A percentile compares a stretch with the other conserved stretches of the same genome.
These are phyloP conservation scores for Harpalus rubripes DNA, from an alignment of 2,888 invertebrate genomes.

Conservation along the genomic window DNA sequence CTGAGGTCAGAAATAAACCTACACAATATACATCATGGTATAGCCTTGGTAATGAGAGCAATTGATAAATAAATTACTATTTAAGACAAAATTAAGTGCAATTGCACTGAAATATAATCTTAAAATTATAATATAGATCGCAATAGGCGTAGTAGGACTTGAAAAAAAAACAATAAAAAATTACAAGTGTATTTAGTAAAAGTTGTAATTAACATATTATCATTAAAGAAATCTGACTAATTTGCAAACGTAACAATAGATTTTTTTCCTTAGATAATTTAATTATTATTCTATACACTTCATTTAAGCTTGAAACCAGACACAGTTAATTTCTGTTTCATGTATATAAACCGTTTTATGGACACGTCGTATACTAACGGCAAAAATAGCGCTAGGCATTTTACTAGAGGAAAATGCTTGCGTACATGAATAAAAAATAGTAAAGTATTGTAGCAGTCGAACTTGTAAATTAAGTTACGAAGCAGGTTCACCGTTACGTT, in stretches of 20 bases:
- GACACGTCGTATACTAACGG: conserved; percentile 10
- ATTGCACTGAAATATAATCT: conserved; percentile 15
- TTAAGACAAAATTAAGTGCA: conserved; percentile 30
- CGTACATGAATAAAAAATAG: conserved; percentile 31
- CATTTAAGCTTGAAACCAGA: conserved; percentile 1
- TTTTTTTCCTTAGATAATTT: neutral
- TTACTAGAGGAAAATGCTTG: neutral
- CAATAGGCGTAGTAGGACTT: too few species aligned
- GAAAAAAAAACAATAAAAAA: too few species aligned
- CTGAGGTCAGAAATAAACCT: conserved; percentile 28
- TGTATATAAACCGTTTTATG: conserved; percentile 6
- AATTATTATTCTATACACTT: conserved; percentile 4
- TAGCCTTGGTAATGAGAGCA: conserved; percentile 47
- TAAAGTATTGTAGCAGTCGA: conserved; percentile 10
- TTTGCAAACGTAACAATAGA: too few species aligned
- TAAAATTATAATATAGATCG: neutral
- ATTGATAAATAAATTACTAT: conserved; percentile 36
- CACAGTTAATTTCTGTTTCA: neutral
- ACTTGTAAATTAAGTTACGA: conserved; percentile 11
- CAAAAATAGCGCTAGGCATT: conserved; percentile 27
- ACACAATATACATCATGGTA: conserved; percentile 22
- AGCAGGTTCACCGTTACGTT: neutral
- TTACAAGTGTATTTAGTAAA: too few species aligned
- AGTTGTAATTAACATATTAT: too few species aligned
- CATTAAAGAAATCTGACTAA: too few species aligned